A percentile compares a stretch with the other conserved stretches of the same genome.
Conservation (phyloP, 2,797 vertebrate genomes). For the Sebastes itinus region DNA sequence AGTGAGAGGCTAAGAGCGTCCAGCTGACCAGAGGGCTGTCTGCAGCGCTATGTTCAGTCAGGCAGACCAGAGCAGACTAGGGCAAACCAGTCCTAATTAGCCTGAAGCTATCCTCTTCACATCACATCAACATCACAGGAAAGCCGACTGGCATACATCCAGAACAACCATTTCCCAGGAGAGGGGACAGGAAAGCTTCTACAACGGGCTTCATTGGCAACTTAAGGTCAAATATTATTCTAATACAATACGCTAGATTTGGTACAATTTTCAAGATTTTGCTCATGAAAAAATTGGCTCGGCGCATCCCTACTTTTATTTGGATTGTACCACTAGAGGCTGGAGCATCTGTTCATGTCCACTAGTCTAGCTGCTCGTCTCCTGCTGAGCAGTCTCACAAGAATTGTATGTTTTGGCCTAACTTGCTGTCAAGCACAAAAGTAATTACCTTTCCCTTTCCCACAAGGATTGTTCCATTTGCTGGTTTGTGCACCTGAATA, state of each 20-base stretch:
- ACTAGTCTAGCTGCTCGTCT: not conserved
- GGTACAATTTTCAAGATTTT: not conserved
- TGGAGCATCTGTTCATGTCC: not conserved
- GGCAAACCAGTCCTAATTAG: constrained; percentile 61
- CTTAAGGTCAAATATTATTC: not conserved
- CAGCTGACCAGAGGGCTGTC: constrained; percentile 62
- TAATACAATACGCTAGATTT: not conserved
- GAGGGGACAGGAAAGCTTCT: not conserved
- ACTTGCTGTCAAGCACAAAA: not conserved
- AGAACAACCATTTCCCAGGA: constrained; percentile 29
- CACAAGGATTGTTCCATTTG: not conserved
- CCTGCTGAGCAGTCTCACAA: not conserved
- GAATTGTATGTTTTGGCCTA: not conserved
- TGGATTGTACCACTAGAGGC: not conserved
- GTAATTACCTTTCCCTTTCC: not conserved
- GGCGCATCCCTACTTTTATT: not conserved
- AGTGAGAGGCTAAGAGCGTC: constrained; percentile 53
- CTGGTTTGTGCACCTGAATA: constrained; percentile 1
- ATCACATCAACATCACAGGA: constrained; percentile 64
- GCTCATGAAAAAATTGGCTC: not conserved
- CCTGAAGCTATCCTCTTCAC: constrained; percentile 66
- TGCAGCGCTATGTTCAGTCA: constrained; percentile 55
- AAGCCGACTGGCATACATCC: constrained; percentile 54
- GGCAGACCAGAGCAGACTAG: constrained; percentile 52
- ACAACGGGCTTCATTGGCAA: not conserved